Evolutionary conservation across 2,113 vertebrate genomes (phyloP), one percentile per base, ranked within the genome.

Genomic region (Condylura cristata): DNA sequence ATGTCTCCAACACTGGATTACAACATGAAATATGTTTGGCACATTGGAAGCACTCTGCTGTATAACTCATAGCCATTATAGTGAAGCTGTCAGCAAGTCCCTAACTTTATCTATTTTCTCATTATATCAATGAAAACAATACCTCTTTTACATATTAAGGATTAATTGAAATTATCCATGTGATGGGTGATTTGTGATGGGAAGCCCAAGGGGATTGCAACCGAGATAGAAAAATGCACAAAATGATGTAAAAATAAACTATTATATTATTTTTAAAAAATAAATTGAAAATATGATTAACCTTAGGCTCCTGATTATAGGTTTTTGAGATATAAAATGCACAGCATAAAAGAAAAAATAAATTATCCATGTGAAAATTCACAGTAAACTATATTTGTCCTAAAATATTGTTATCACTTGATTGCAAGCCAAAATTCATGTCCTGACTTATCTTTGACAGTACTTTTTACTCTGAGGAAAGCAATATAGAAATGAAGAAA

Each of bases 211-310:
- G n/a, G n/a, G n/a, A n/a, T n/a, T n/a, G n/a, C n/a, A n/a, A n/a
- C n/a, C n/a, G n/a, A n/a, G n/a, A n/a, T n/a, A n/a, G n/a, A n/a
- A n/a, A n/a, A n/a, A n/a, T n/a, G n/a, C n/a, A n/a, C n/a, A n/a
- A n/a, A n/a, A n/a, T n/a, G n/a, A n/a, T n/a, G n/a, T n/a, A n/a
- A n/a, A n/a, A n/a, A n/a, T n/a, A n/a, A n/a, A n/a, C n/a, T n/a
- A n/a, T n/a, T n/a, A n/a, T n/a, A n/a, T n/a, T n/a, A n/a, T n/a
- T n/a, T n/a, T n/a, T n/a, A n/a, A n/a, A n/a, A n/a, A n/a, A n/a
- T n/a, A n/a, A n/a, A n/a, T n/a, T n/a, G n/a, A n/a, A 56, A 22
- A 56, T 56, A 93, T 96, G 92, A 95, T 63, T 81, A 93, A 72
- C 53, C 94, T 58, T 93, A 80, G 72, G 41, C 20, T 78, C 24